A percentile compares a stretch with the other conserved stretches of the same genome.
These are phyloP conservation scores for Brachynemurus nebulosus DNA, from an alignment of 2,888 invertebrate species.

Conservation along the genomic window DNA sequence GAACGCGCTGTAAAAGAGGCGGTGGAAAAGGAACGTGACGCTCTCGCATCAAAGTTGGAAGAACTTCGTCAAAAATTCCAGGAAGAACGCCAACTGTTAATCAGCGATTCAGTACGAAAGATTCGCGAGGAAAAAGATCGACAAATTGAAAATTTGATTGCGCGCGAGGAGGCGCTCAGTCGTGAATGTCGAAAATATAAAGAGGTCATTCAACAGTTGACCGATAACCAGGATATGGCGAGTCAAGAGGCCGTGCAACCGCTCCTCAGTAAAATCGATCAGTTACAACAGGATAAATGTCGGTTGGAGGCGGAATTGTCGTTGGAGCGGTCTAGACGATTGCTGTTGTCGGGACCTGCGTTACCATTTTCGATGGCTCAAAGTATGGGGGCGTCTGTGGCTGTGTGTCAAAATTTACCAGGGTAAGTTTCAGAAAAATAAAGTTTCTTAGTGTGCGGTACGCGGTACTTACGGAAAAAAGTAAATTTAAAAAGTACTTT, in stretches of 20 bases:
- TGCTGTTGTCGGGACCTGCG: constrained; percentile 5
- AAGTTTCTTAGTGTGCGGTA: too few relatives aligned
- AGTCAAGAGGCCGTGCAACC: constrained; percentile 41
- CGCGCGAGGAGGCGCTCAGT: constrained; percentile 42
- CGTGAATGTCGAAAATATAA: constrained; percentile 53
- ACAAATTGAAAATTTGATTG: constrained; percentile 48
- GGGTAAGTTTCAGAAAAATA: background rate
- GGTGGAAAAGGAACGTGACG: constrained; percentile 32
- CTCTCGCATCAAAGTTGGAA: constrained; percentile 30
- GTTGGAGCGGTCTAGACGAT: constrained; percentile 21
- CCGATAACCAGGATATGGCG: constrained; percentile 48
- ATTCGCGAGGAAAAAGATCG: constrained; percentile 58
- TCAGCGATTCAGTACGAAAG: constrained; percentile 47
- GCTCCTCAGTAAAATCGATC: constrained; percentile 34
- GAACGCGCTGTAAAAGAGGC: constrained; percentile 36
- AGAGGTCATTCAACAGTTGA: constrained; percentile 50
- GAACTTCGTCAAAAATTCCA: constrained; percentile 35
- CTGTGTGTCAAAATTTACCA: constrained; percentile 29
- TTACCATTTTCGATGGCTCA: constrained; percentile 11
- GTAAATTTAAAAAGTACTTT: too few relatives aligned
- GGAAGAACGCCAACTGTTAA: constrained; percentile 37
- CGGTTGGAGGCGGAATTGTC: constrained; percentile 32
- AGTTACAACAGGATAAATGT: constrained; percentile 35
- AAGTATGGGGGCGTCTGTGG: constrained; percentile 41
- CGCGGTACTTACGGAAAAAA: too few relatives aligned